These are phyloP conservation scores for Apodemus speciosus DNA, from an alignment of 2,113 vertebrate species.

Conservation along the genomic window DNA sequence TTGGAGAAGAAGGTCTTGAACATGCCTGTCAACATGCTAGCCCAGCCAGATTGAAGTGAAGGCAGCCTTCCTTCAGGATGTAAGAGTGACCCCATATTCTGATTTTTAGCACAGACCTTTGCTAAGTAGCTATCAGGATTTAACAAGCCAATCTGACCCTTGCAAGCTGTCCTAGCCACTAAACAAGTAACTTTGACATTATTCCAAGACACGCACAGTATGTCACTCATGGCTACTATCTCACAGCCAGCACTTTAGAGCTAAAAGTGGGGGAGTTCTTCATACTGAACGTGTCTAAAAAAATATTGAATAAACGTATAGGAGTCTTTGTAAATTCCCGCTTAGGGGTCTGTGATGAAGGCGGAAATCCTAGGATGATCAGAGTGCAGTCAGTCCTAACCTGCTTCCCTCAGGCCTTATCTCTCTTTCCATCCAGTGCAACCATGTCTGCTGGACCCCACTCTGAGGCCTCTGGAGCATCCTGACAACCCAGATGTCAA, in stretches of 20 bases:
- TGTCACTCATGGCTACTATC: background rate
- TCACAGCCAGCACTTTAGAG: background rate
- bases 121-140: background rate
- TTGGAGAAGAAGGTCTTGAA: background rate
- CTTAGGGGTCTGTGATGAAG: conserved; percentile 8
- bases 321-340: background rate
- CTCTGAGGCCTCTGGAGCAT: background rate
- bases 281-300: background rate
- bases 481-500: background rate
- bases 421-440: background rate
- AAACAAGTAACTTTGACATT: background rate
- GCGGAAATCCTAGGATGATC: background rate
- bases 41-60: background rate
- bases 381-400: background rate
- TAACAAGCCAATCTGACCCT: background rate
- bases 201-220: background rate
- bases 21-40: background rate
- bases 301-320: background rate
- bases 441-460: background rate
- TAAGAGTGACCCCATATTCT: conserved; percentile 1
- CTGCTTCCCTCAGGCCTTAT: background rate
- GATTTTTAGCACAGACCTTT: background rate
- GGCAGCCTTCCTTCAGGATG: background rate
- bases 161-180: background rate
- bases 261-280: background rate